These are phyloP conservation scores for Lepidochitona cinerea DNA, from an alignment of 2,888 invertebrate genomes.

Conservation along the genomic window DNA sequence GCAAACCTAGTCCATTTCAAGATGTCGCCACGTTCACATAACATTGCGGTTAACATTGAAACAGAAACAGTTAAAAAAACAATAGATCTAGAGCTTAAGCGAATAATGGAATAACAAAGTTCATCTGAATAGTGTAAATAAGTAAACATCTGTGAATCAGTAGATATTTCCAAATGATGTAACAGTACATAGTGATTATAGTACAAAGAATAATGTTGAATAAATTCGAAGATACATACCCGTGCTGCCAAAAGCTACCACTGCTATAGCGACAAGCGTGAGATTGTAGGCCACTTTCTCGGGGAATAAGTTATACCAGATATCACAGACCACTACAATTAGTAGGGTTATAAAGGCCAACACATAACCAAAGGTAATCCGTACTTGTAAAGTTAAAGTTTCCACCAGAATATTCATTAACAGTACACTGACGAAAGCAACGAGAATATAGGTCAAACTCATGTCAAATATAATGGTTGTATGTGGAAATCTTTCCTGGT, in stretches of 20 bases:
- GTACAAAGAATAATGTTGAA: too few species aligned
- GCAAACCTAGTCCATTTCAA: too few species aligned
- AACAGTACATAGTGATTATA: too few species aligned
- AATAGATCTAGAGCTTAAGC: too few species aligned
- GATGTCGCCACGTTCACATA: too few species aligned
- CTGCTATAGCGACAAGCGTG: conserved; percentile 86
- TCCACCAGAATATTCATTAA: conserved; percentile 89
- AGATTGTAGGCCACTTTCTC: conserved; percentile 83
- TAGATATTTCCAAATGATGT: too few species aligned
- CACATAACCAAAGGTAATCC: conserved; percentile 91
- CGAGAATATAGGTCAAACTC: conserved; percentile 92
- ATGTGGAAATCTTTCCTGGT: conserved; percentile 86
- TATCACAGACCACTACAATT: conserved; percentile 88
- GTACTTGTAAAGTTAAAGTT: conserved; percentile 83
- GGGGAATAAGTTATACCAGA: conserved; percentile 88
- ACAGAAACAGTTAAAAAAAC: too few species aligned
- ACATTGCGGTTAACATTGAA: too few species aligned
- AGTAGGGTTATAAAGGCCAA: conserved; percentile 86
- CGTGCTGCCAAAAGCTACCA: conserved; percentile 79
- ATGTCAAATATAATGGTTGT: conserved; percentile 92
- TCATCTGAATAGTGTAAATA: too few species aligned
- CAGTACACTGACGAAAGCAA: conserved; percentile 89
- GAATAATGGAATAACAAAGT: too few species aligned
- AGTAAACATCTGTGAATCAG: too few species aligned
- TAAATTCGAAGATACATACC: too few species aligned